Conservation (phyloP, 2,113 vertebrate species). For the Phoxinus phoxinus region DNA sequence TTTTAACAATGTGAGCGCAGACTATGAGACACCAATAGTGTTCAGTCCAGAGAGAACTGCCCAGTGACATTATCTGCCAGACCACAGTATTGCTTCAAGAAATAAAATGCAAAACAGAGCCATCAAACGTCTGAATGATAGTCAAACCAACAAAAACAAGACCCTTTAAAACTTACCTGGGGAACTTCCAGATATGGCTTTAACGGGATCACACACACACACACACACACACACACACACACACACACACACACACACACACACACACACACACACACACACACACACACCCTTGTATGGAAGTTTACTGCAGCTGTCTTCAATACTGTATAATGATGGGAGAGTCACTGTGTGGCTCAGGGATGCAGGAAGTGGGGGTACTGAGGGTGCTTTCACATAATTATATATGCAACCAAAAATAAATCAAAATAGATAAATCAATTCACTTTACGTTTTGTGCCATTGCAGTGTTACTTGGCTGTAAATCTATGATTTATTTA, state of each 20-base stretch:
- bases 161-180: slow-evolving; percentile 12
- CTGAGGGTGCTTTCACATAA: not conserved
- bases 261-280: slow-evolving; percentile 32
- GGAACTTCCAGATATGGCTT: slow-evolving; percentile 49
- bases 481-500: not conserved
- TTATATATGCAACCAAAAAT: not conserved
- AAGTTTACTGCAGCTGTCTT: slow-evolving; percentile 12
- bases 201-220: slow-evolving; percentile 32
- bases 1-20: not conserved
- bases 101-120: slow-evolving; percentile 4
- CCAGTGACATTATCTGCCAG: slow-evolving; percentile 7
- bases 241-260: slow-evolving; percentile 19
- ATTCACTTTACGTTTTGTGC: not conserved
- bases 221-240: slow-evolving; percentile 20
- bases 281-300: slow-evolving; percentile 9
- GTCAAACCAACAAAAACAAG: slow-evolving; percentile 27
- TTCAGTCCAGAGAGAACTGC: slow-evolving; percentile 17
- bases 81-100: slow-evolving; percentile 31
- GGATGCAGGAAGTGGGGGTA: not conserved
- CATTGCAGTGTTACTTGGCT: not conserved
- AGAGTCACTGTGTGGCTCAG: not conserved
- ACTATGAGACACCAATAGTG: not conserved
- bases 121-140: slow-evolving; percentile 12
- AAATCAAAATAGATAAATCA: not conserved
- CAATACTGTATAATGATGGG: not conserved